Evolutionary conservation across 1,140 invertebrate species (phyloP), one percentile per base, ranked within the genome.

Genomic region (Drosophila neocordata): DNA sequence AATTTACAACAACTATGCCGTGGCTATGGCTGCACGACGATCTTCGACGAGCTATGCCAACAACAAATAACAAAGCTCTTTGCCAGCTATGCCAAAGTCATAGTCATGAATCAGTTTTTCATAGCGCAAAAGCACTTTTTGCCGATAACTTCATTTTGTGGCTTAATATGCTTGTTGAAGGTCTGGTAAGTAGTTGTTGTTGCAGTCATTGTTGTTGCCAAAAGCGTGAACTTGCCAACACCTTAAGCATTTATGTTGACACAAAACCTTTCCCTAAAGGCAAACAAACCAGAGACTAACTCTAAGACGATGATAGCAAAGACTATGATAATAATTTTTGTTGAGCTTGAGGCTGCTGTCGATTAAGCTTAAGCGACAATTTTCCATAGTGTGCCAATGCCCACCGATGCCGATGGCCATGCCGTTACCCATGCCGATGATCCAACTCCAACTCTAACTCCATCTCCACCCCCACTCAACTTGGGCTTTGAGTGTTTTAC

Each of bases 1-100:
- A 87, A 87, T 87, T 87, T 87, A 87, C 83, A 87, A 87, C 83
- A 87, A 88, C 83, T 88, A 82, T 87, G 83, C 82, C 79, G 83
- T 87, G 82, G 41, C 83, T 76, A 75, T 60, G 57, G 68, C 56
- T 76, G 82, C 83, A 88, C 83, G 82, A 84, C 79, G 82, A 84
- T 77, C 73, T 58, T 65, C 44, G n/a, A 27, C 27, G 48, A 64
- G 65, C 67, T 41, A 38, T 13, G 20, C 35, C 41, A n/a, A 22
- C 11, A 37, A 37, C 44, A 41, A 58, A 55, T 24, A 35, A 34
- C 31, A 22, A 59, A 69, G 71, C 70, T 73, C 64, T 59, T 31
- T 13, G 59, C 59, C 53, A 15, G 56, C 62, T 51, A 52, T 65
- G 68, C 56, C 20, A 57, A 22, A 64, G 61, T 67, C 65, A 55